Evolutionary conservation across 2,797 vertebrate genomes (phyloP), one percentile per base, ranked within the genome.

Genomic region (Rhadinocentrus ornatus): DNA sequence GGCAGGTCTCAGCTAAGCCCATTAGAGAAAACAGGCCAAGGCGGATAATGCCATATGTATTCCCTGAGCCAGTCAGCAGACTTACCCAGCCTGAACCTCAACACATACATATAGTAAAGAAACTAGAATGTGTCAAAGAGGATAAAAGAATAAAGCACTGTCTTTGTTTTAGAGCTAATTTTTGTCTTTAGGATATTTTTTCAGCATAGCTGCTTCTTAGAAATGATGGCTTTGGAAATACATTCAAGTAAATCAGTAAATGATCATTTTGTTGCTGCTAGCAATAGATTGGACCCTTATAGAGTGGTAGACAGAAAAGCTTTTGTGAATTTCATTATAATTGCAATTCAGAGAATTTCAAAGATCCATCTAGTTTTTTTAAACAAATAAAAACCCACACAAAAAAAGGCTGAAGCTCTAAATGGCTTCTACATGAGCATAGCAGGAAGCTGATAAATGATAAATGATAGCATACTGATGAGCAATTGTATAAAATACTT

Each of bases 21-120:
- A 93, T 95, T 95, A 95, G 27, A 85, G 78, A 94, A 44, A 93
- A 63, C 88, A 93, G 93, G 93, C 73, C 91, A 93, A 91, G 85
- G 64, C 61, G 83, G 89, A 85, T 93, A 88, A 94, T 75, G 75
- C 75, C 71, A 39, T 61, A 54, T 62, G 78, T 81, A 69, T 65
- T 31, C 50, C 67, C 75, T 82, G 83, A 91, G 84, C 84, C 70
- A 76, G 58, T 91, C 88, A 87, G 81, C 77, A 85, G 86, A 87
- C 62, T 71, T 71, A 69, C 77, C 67, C 41, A 32, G 63, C 44
- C 18, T 79, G 65, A 86, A 81, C 81, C 35, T 10, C 26, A 82
- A 44, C 54, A 59, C 39, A 64, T 34, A 61, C 16, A 57, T 35
- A 53, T 3, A 73, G 65, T 32, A 52, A 66, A 35, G 13, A 68